A percentile compares a stretch with the other conserved stretches of the same genome.
These are phyloP conservation scores for Chrysolina haemoptera DNA, from an alignment of 2,888 invertebrate species.

Conservation along the genomic window DNA sequence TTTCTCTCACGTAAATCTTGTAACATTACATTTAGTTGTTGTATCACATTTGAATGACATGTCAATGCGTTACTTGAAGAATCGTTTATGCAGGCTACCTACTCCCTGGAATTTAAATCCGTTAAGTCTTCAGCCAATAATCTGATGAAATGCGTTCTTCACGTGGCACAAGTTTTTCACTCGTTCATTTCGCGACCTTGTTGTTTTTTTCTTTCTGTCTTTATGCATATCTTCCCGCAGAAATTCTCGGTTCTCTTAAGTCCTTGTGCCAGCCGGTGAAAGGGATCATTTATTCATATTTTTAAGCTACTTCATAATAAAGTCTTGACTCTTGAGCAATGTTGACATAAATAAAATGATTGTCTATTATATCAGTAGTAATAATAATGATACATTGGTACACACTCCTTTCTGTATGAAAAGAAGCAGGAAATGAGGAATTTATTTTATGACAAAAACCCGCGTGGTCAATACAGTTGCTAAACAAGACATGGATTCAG, in stretches of 20 bases:
- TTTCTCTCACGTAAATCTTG: slow-evolving; percentile 24
- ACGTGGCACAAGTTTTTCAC: slow-evolving; percentile 11
- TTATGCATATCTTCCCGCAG: slow-evolving; percentile 12
- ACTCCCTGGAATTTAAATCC: slow-evolving; percentile 24
- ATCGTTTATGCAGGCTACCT: slow-evolving; percentile 16
- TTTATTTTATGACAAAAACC: too few relatives aligned
- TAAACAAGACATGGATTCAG: too few relatives aligned
- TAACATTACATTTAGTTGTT: slow-evolving; percentile 28
- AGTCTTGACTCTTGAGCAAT: not conserved
- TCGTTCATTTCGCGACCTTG: not conserved
- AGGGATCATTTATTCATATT: not conserved
- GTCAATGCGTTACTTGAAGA: slow-evolving; percentile 16
- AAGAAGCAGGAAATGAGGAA: too few relatives aligned
- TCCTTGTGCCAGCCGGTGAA: slow-evolving; percentile 4
- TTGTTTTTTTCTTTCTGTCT: not conserved
- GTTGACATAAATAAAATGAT: too few relatives aligned
- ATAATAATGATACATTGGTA: too few relatives aligned
- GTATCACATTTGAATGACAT: slow-evolving; percentile 22
- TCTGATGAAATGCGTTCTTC: not conserved
- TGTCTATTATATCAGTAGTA: too few relatives aligned
- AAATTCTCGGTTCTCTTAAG: not conserved
- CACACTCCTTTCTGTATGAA: too few relatives aligned
- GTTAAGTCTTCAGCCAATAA: slow-evolving; percentile 20
- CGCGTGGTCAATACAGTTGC: too few relatives aligned
- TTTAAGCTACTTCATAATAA: not conserved